A percentile compares a stretch with the other conserved stretches of the same genome.
These are phyloP conservation scores for Fistularia tabacaria DNA, from an alignment of 2,797 vertebrate genomes.

Conservation along the genomic window DNA sequence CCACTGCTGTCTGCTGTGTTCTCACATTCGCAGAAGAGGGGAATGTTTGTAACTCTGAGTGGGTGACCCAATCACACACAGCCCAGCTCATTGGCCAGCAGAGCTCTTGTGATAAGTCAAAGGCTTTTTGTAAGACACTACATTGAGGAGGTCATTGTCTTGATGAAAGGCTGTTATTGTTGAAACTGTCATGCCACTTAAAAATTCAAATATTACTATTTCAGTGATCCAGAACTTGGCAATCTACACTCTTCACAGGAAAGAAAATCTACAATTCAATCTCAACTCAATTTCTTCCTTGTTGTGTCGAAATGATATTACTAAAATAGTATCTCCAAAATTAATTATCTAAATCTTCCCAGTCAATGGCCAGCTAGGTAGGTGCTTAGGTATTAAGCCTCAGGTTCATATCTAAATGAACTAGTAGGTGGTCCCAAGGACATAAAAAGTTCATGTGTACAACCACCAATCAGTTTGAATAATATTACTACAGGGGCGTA, in stretches of 20 bases:
- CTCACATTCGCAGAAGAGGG: slow-evolving; percentile 53
- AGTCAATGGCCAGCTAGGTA: too few species aligned
- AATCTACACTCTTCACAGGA: background rate
- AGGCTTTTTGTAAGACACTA: slow-evolving; percentile 40
- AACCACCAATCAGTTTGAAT: too few species aligned
- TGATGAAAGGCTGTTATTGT: slow-evolving; percentile 23
- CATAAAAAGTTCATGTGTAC: too few species aligned
- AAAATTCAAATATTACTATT: background rate
- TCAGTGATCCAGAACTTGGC: background rate
- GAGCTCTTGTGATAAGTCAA: slow-evolving; percentile 39
- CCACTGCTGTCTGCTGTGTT: slow-evolving; percentile 63
- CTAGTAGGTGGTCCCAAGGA: too few species aligned
- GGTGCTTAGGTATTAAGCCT: too few species aligned
- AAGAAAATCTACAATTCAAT: too few species aligned
- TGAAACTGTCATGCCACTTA: slow-evolving; percentile 3
- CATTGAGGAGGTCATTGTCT: slow-evolving; percentile 24
- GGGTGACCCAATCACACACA: slow-evolving; percentile 67
- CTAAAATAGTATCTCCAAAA: too few species aligned
- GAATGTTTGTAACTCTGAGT: slow-evolving; percentile 62
- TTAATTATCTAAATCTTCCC: too few species aligned
- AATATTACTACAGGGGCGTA: too few species aligned
- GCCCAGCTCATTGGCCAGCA: slow-evolving; percentile 41
- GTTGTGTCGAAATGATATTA: too few species aligned
- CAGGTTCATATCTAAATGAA: too few species aligned
- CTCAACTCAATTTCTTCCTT: too few species aligned